phyloP scores from a whole-genome alignment of 1,140 invertebrate genomes.

The Euwallacea fornicatus region DNA sequence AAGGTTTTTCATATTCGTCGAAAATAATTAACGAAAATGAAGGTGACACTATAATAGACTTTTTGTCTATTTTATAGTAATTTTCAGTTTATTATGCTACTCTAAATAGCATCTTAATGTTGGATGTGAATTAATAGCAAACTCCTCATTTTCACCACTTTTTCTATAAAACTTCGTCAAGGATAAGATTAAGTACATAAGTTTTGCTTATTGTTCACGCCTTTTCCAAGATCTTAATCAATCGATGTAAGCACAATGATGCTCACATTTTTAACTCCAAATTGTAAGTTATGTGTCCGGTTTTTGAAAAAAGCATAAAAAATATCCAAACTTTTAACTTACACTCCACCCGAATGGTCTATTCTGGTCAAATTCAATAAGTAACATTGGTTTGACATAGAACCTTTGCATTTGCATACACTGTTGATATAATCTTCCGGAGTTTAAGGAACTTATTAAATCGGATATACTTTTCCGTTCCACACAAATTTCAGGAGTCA shows the following conservation, averaged over 20 bases:
- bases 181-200: no score
- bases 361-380: slow-evolving; percentile 96
- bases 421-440: slow-evolving; percentile 94
- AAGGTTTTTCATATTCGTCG: no score
- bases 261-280: background rate
- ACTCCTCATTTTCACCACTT: no score
- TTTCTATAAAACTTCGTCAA: no score
- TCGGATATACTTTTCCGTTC: slow-evolving; percentile 98
- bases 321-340: slow-evolving; percentile 42
- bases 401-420: slow-evolving; percentile 85
- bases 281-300: background rate
- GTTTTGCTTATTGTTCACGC: no score
- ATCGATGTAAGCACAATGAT: background rate
- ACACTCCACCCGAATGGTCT: slow-evolving; percentile 89
- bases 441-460: slow-evolving; percentile 93
- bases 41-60: no score
- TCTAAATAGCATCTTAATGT: no score
- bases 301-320: background rate
- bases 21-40: no score
- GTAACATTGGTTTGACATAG: slow-evolving; percentile 86
- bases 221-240: no score
- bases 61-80: no score
- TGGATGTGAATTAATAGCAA: no score
- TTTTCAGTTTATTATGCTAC: no score
- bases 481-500: slow-evolving; percentile 94